Base-by-base conservation (phyloP, 2,888 invertebrate species). In the Agrypnus murinus region DNA sequence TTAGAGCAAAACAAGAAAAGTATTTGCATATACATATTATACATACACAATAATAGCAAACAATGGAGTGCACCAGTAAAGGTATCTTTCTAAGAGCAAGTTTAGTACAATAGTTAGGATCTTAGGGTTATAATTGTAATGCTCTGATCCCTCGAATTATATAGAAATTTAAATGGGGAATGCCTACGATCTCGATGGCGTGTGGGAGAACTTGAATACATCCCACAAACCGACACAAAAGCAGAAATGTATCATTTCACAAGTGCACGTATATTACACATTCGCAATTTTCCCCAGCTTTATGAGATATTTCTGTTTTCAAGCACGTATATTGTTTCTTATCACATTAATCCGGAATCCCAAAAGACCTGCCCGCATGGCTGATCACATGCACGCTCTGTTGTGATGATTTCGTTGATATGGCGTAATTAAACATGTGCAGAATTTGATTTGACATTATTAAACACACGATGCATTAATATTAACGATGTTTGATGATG, bases 201-300 rank as follows among this genome's bases (percentile, higher is more conserved):
- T 50, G 50, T 31, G 50, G 31, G 50, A 43, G 32, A 50, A 50
- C 50, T 50, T 31, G 50, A 50, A 50, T 50, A 32, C 50, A 34
- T 55, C 55, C 19, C 55, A 17, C 9, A 55, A 55, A 36, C 55
- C 55, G 34, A 55, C 55, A 45, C 59, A 45, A 59, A 59, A 59
- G 45, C 25, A 59, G 32, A 59, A 43, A 59, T 45, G 59, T 59
- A 59, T 59, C 45, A 45, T 45, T 59, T 59, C 40, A 43, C 59
- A 59, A 59, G 31, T 59, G 32, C 36, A 59, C 59, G 45, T 59
- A 59, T 38, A 59, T 59, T 59, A 48, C 62, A 62, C 19, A 62
- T 62, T 46, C 48, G 36, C 48, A 62, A 62, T 48, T 62, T 48
- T 62, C 43, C 55, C 43, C 14, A 10, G 58, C 40, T 58, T 58